phyloP scores from a whole-genome alignment of 1,140 invertebrate genomes.

The Hermetia illucens region DNA sequence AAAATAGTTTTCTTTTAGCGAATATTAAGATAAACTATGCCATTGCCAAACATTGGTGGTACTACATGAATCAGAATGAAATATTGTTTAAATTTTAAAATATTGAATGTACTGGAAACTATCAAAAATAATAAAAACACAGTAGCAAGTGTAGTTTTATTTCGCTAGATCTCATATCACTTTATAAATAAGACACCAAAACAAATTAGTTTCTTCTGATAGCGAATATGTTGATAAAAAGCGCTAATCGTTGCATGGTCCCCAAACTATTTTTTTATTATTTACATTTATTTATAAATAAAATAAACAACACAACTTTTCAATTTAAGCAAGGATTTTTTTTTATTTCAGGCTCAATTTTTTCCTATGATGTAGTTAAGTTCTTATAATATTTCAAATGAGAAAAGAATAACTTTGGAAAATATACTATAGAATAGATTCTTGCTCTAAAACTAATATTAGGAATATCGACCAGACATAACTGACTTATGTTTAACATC shows the following conservation, averaged over 20 bases:
- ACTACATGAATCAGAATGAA: too few species aligned
- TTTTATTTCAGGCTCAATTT: slow-evolving; percentile 7
- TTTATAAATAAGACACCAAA: slow-evolving; percentile 29
- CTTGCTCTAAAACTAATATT: too few species aligned
- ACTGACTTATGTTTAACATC: too few species aligned
- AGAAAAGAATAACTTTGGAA: too few species aligned
- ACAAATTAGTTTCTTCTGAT: slow-evolving; percentile 17
- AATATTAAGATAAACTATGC: too few species aligned
- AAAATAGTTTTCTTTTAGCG: slow-evolving; percentile 3
- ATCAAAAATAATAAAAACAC: slow-evolving; percentile 1
- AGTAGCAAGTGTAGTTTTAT: slow-evolving; percentile 1
- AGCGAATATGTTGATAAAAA: too few species aligned
- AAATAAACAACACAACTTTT: slow-evolving; percentile 8
- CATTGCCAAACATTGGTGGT: neutral
- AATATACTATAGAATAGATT: too few species aligned
- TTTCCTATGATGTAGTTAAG: slow-evolving; percentile 4
- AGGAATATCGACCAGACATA: too few species aligned
- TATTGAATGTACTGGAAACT: neutral
- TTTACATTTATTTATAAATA: slow-evolving; percentile 1
- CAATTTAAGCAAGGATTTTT: slow-evolving; percentile 1
- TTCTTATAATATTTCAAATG: neutral
- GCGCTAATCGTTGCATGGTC: too few species aligned
- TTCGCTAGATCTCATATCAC: too few species aligned
- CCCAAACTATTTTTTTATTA: too few species aligned
- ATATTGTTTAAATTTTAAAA: too few species aligned